A percentile compares a stretch with the other conserved stretches of the same genome.
Evolutionary conservation across 2,113 vertebrate genomes (phyloP).

Genomic region (Ptyas mucosa): DNA sequence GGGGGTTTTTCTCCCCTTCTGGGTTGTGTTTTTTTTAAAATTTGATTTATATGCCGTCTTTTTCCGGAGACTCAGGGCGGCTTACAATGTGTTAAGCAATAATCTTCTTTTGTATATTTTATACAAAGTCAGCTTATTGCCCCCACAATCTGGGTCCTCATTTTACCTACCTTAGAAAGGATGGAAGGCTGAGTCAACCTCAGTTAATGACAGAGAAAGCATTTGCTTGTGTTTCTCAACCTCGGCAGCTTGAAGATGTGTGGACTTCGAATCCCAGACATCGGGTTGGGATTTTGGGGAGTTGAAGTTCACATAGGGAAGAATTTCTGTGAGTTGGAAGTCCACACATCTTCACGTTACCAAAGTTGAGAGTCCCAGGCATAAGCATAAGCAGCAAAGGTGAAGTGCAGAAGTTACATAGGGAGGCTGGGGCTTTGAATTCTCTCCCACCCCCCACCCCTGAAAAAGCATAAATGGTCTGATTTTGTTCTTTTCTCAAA

Average conservation of each 20-base stretch:
- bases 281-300: not conserved
- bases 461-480: not conserved
- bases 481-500: not conserved
- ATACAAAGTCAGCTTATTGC: too few species aligned
- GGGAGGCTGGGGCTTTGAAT: not conserved
- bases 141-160: too few species aligned
- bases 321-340: not conserved
- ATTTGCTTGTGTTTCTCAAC: not conserved
- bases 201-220: not conserved
- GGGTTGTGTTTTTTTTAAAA: too few species aligned
- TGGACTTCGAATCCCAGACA: not conserved
- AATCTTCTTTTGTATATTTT: too few species aligned
- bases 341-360: not conserved
- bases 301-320: too few species aligned
- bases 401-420: not conserved
- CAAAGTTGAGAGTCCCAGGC: not conserved
- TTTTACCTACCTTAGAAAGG: too few species aligned
- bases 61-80: too few species aligned
- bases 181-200: too few species aligned
- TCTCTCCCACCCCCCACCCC: not conserved
- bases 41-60: too few species aligned
- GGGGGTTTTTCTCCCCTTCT: not conserved
- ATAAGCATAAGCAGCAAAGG: not conserved
- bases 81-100: too few species aligned
- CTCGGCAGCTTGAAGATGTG: not conserved